Evolutionary conservation across 2,888 invertebrate species (phyloP).

Genomic region (Drosophila siamana): DNA sequence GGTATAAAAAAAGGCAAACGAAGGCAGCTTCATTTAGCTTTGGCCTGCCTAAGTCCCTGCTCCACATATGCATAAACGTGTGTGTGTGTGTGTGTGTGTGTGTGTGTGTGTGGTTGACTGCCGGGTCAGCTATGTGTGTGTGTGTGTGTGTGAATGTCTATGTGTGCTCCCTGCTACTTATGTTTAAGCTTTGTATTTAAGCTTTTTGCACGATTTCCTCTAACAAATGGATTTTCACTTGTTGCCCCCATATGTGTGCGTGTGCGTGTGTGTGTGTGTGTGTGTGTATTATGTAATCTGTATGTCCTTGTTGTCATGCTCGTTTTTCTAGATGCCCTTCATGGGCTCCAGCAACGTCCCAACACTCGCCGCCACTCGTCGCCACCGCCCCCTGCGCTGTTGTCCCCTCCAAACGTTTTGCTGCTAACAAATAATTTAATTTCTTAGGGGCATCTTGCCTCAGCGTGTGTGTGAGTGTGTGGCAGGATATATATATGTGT

Average conservation of each 20-base stretch:
- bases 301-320: slow-evolving; percentile 74
- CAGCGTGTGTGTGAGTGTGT: neutral
- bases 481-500: neutral
- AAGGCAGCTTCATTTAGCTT: slow-evolving; percentile 69
- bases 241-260: slow-evolving; percentile 60
- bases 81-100: slow-evolving; percentile 7
- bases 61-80: slow-evolving; percentile 64
- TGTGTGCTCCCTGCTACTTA: slow-evolving; percentile 62
- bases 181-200: slow-evolving; percentile 81
- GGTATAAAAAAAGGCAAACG: slow-evolving; percentile 46
- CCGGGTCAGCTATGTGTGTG: slow-evolving; percentile 38
- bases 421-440: slow-evolving; percentile 74
- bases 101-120: slow-evolving; percentile 20
- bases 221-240: slow-evolving; percentile 79
- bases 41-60: slow-evolving; percentile 66
- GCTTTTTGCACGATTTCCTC: slow-evolving; percentile 81
- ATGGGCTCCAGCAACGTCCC: slow-evolving; percentile 13
- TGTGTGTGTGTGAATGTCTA: slow-evolving; percentile 30
- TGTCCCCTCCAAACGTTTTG: slow-evolving; percentile 38
- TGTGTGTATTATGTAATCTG: slow-evolving; percentile 54
- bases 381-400: neutral
- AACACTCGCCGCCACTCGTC: neutral
- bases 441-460: slow-evolving; percentile 56
- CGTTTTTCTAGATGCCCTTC: slow-evolving; percentile 64
- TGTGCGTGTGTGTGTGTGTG: neutral